Evolutionary conservation across 2,113 vertebrate genomes (phyloP).

Genomic region (Microtus oregoni): DNA sequence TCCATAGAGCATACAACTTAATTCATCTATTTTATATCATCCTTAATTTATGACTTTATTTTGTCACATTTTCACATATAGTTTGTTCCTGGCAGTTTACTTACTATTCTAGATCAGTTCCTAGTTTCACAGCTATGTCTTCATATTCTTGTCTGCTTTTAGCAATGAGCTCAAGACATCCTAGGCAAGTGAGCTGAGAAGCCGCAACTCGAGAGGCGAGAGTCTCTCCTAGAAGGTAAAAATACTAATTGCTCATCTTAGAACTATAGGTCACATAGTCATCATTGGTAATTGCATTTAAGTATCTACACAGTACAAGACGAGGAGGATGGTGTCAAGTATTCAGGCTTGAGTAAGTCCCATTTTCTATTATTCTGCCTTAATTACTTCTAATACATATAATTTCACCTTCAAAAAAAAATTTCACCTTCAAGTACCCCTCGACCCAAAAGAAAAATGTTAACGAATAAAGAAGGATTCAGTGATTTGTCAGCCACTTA

Average conservation of each 20-base stretch:
- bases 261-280: constrained; percentile 28
- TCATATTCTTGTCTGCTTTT: constrained; percentile 97
- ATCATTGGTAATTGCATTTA: constrained; percentile 35
- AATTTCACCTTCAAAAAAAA: constrained; percentile 7
- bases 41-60: constrained; percentile 43
- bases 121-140: constrained; percentile 97
- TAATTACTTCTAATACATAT: background rate
- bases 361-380: constrained; percentile 39
- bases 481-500: constrained; percentile 77
- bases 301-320: constrained; percentile 48
- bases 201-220: constrained; percentile 98
- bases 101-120: constrained; percentile 99
- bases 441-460: constrained; percentile 21
- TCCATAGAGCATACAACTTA: constrained; percentile 32
- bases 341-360: constrained; percentile 11
- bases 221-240: constrained; percentile 91
- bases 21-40: constrained; percentile 46
- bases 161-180: constrained; percentile 97
- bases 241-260: constrained; percentile 22
- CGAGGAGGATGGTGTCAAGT: background rate
- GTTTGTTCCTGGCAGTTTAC: constrained; percentile 74
- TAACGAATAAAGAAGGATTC: background rate
- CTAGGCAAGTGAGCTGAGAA: constrained; percentile 96
- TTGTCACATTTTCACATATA: constrained; percentile 21
- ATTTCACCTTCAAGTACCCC: constrained; percentile 10